Evolutionary conservation across 2,888 invertebrate genomes (phyloP).

Genomic region (Keiferia lycopersicella): DNA sequence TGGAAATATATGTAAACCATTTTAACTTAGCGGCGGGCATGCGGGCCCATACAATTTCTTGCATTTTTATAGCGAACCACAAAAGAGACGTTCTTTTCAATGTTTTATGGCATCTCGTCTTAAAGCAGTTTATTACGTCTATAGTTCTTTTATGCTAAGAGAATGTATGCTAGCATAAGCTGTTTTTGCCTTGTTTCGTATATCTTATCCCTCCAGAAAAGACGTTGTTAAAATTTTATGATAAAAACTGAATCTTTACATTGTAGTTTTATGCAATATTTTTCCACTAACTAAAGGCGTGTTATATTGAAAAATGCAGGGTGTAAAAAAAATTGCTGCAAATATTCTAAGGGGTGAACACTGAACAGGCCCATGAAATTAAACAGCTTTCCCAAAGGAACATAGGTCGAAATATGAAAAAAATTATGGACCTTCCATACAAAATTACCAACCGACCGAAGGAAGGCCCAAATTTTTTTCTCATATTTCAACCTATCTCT

Average conservation of each 20-base stretch:
- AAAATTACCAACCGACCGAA: no score
- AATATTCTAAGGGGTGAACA: no score
- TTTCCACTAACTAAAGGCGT: background rate
- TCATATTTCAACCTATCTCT: no score
- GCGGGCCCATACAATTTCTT: conserved; percentile 45
- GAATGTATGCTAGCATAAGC: conserved; percentile 13
- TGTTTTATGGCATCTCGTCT: conserved; percentile 24
- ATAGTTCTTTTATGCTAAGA: conserved; percentile 23
- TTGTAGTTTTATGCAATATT: conserved; percentile 4
- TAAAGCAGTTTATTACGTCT: conserved; percentile 22
- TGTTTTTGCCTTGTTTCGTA: conserved; percentile 12
- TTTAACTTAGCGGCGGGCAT: conserved; percentile 33
- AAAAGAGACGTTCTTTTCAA: conserved; percentile 32
- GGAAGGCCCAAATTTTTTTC: no score
- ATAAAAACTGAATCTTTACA: conserved; percentile 10
- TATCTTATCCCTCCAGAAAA: conserved; percentile 14
- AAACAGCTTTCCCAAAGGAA: no score
- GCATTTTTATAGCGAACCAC: conserved; percentile 43
- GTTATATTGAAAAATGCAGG: background rate
- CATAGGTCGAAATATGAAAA: no score
- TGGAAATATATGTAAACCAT: conserved; percentile 20
- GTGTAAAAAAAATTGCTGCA: no score
- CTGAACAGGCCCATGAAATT: no score
- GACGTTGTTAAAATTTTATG: conserved; percentile 19
- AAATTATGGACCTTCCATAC: no score